Percentiles rank a stretch among this genome's conserved stretches.
These are phyloP conservation scores for Goniozus legneri DNA, from an alignment of 1,140 invertebrate species.

Conservation along the genomic window DNA sequence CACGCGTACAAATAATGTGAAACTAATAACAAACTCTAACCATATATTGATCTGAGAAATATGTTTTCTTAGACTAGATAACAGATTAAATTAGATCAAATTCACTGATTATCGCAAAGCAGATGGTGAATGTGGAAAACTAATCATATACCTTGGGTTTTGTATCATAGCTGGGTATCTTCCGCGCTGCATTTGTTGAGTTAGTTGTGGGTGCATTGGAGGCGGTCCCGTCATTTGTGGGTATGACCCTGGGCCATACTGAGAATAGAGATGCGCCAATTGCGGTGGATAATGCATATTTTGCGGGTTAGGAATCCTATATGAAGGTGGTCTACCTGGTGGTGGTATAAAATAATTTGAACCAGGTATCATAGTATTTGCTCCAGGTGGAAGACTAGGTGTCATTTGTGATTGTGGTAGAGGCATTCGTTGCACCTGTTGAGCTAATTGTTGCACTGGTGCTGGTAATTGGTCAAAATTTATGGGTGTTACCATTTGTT, in stretches of 20 bases:
- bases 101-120: too few species aligned
- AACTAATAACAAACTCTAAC: too few species aligned
- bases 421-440: constrained; percentile 54
- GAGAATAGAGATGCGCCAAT: constrained; percentile 35
- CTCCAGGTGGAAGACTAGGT: constrained; percentile 40
- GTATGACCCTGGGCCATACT: constrained; percentile 35
- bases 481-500: constrained; percentile 40
- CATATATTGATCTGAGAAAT: too few species aligned
- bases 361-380: constrained; percentile 43
- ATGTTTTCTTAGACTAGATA: too few species aligned
- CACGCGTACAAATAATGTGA: too few species aligned
- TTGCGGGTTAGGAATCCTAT: constrained; percentile 41
- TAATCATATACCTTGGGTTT: constrained; percentile 39
- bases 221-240: constrained; percentile 42
- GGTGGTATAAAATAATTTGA: constrained; percentile 40
- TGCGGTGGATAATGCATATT: constrained; percentile 42
- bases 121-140: too few species aligned
- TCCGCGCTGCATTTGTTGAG: constrained; percentile 47
- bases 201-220: constrained; percentile 51
- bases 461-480: constrained; percentile 51
- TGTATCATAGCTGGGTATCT: constrained; percentile 48
- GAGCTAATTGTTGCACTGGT: constrained; percentile 54
- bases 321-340: constrained; percentile 43
- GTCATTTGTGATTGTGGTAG: constrained; percentile 45
- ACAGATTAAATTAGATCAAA: too few species aligned